Conservation (phyloP, 2,113 vertebrate genomes). For the Butorides virescens region DNA sequence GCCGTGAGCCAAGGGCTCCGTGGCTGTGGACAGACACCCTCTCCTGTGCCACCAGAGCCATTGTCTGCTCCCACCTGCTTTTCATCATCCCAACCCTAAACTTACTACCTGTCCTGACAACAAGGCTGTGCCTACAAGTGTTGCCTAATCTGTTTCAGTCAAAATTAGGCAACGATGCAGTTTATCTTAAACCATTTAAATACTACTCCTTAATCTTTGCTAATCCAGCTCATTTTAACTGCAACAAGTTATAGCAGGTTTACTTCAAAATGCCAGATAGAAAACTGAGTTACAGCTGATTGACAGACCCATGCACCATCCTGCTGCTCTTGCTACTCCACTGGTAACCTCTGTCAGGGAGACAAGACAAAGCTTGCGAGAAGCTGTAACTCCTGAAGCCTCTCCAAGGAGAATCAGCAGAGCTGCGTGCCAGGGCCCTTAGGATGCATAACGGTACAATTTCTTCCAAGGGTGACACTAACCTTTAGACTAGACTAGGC, state of each 20-base stretch:
- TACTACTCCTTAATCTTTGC: background rate
- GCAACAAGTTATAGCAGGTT: background rate
- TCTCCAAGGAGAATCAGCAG: background rate
- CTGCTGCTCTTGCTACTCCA: background rate
- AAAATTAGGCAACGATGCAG: background rate
- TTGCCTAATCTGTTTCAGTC: background rate
- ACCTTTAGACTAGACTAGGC: background rate
- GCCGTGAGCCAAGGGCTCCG: background rate
- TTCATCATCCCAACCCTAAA: background rate
- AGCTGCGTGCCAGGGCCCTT: background rate
- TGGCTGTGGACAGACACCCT: background rate
- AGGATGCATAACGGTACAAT: background rate
- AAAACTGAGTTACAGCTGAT: background rate
- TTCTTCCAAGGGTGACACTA: background rate
- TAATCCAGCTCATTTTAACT: background rate
- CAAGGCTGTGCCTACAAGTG: background rate
- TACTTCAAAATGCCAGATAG: background rate
- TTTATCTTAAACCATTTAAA: background rate
- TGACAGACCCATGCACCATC: background rate
- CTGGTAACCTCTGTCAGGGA: background rate
- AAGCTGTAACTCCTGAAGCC: background rate
- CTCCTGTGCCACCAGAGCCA: background rate
- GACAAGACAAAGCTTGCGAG: background rate
- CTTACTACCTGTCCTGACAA: background rate
- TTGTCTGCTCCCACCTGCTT: background rate